Conservation (phyloP, 1,140 invertebrate genomes). For the Drosophila jambulina region DNA sequence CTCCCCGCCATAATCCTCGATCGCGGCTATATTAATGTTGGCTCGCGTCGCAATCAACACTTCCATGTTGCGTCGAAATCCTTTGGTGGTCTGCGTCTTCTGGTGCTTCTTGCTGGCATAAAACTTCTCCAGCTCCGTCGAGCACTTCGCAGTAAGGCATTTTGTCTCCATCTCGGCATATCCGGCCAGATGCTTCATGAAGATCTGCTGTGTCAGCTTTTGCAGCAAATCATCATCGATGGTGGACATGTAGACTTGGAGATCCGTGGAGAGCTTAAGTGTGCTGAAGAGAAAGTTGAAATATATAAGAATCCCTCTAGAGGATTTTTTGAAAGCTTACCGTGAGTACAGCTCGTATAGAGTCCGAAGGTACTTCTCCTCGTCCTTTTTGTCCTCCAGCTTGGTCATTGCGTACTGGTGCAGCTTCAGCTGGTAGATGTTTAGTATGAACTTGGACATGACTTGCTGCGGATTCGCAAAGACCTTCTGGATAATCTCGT, state of each 20-base stretch:
- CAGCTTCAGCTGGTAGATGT: conserved; percentile 97
- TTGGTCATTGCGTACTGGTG: conserved; percentile 94
- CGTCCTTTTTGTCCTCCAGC: conserved; percentile 91
- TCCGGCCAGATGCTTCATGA: conserved; percentile 91
- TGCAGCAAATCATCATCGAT: conserved; percentile 92
- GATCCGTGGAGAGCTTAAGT: conserved; percentile 90
- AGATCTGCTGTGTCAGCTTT: conserved; percentile 94
- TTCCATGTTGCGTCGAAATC: conserved; percentile 96
- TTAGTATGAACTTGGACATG: conserved; percentile 98
- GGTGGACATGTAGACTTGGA: conserved; percentile 91
- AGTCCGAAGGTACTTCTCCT: conserved; percentile 94
- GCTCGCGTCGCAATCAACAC: conserved; percentile 95
- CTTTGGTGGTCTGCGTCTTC: conserved; percentile 96
- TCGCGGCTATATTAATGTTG: conserved; percentile 96
- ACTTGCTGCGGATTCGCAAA: conserved; percentile 99
- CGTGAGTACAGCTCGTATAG: conserved; percentile 95
- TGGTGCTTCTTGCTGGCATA: conserved; percentile 98
- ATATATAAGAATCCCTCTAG: not conserved
- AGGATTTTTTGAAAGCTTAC: conserved; percentile 26
- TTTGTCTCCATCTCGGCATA: conserved; percentile 91
- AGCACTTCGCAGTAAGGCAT: conserved; percentile 91
- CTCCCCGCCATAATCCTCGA: conserved; percentile 98
- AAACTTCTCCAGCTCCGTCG: conserved; percentile 92
- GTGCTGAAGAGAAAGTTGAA: conserved; percentile 85
- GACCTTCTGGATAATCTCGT: conserved; percentile 95